phyloP scores from a whole-genome alignment of 1,140 invertebrate species.

The Aradophagus sp. region DNA sequence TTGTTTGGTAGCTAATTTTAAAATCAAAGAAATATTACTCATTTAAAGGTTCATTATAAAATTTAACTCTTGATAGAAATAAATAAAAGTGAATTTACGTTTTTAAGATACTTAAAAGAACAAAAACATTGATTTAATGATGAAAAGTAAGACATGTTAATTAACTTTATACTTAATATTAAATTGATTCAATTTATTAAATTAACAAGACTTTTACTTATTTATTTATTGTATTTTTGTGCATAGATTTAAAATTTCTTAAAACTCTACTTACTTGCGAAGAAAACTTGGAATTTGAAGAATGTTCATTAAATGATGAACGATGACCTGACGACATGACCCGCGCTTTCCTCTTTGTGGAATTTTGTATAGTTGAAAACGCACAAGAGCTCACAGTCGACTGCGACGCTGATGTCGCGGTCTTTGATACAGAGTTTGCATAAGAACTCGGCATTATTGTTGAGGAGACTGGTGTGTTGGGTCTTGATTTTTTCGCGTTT shows the following conservation, averaged over 20 bases:
- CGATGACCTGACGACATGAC: constrained; percentile 58
- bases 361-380: constrained; percentile 7
- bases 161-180: not conserved
- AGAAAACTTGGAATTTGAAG: constrained; percentile 56
- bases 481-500: constrained; percentile 64
- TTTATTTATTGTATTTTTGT: too few relatives aligned
- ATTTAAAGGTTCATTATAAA: constrained; percentile 5
- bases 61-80: too few relatives aligned
- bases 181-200: not conserved
- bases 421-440: constrained; percentile 64
- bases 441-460: constrained; percentile 56
- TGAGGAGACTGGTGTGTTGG: constrained; percentile 39
- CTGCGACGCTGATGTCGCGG: constrained; percentile 18
- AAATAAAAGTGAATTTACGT: too few relatives aligned
- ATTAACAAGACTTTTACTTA: too few relatives aligned
- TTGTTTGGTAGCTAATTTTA: constrained; percentile 49
- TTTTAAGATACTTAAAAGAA: too few relatives aligned
- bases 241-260: not conserved
- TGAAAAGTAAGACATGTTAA: not conserved
- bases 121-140: not conserved
- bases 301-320: constrained; percentile 58
- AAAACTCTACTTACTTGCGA: constrained; percentile 51
- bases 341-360: constrained; percentile 69
- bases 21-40: constrained; percentile 6
- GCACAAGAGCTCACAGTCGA: constrained; percentile 7